Conservation (phyloP, 2,888 invertebrate species). For the Pseudeuparius sepicola region DNA sequence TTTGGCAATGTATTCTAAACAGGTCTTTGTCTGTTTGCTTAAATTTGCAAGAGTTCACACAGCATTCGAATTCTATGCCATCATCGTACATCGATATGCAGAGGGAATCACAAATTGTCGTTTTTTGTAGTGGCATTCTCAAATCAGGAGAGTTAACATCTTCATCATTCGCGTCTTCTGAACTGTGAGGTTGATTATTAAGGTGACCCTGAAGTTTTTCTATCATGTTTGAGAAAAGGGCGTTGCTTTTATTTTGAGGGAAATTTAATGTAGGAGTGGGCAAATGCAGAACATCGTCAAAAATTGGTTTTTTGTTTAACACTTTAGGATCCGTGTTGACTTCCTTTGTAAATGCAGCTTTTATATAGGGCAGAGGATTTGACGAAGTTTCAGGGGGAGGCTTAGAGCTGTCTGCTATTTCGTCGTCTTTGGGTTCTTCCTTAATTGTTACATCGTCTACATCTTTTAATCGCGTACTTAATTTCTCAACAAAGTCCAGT, state of each 20-base stretch:
- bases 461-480: conserved; percentile 27
- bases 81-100: conserved; percentile 23
- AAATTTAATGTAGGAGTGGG: conserved; percentile 13
- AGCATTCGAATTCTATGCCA: conserved; percentile 30
- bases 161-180: conserved; percentile 8
- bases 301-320: conserved; percentile 20
- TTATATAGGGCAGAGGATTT: too few species aligned
- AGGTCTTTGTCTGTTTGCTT: conserved; percentile 27
- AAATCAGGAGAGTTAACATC: not conserved
- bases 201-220: conserved; percentile 29
- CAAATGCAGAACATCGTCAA: conserved; percentile 19
- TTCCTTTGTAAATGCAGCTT: too few species aligned
- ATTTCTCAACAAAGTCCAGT: conserved; percentile 31
- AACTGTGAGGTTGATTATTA: not conserved
- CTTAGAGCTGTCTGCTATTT: conserved; percentile 7
- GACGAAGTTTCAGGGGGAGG: conserved; percentile 5
- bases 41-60: conserved; percentile 31
- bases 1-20: conserved; percentile 33
- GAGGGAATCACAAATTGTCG: conserved; percentile 24
- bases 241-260: conserved; percentile 24
- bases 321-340: conserved; percentile 13
- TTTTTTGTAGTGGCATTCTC: conserved; percentile 1
- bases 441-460: conserved; percentile 20
- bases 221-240: conserved; percentile 26
- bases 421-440: conserved; percentile 22